A percentile compares a stretch with the other conserved stretches of the same genome.
Conservation (phyloP, 2,797 vertebrate genomes). For the Premnoplex brunnescens region DNA sequence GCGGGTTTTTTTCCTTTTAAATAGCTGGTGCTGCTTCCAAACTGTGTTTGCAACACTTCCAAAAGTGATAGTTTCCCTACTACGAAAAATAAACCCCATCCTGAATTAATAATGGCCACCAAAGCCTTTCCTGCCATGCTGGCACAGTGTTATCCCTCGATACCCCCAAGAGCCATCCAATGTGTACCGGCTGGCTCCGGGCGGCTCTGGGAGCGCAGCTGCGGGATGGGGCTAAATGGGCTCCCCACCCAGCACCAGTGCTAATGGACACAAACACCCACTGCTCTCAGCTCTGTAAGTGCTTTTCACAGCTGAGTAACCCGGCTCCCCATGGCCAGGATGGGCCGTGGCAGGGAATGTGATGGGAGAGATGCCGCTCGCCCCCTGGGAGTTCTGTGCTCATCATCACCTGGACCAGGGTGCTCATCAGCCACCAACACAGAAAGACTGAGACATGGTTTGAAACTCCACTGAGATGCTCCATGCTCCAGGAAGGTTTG, state of each 20-base stretch:
- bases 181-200: background rate
- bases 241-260: background rate
- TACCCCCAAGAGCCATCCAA: background rate
- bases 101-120: background rate
- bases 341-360: background rate
- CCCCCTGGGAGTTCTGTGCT: background rate
- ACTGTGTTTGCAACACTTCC: background rate
- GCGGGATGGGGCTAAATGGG: background rate
- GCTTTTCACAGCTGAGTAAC: slow-evolving; percentile 33
- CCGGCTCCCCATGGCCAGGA: background rate
- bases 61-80: background rate
- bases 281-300: background rate
- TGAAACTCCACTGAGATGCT: background rate
- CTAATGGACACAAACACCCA: background rate
- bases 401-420: fast-evolving
- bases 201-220: background rate
- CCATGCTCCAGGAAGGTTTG: background rate
- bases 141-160: background rate
- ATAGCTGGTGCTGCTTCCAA: background rate
- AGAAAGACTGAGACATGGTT: background rate
- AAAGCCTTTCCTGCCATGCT: background rate
- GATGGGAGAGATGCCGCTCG: background rate
- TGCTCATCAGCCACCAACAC: background rate
- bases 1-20: background rate
- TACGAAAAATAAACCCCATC: background rate